A percentile compares a stretch with the other conserved stretches of the same genome.
These are phyloP conservation scores for Dryas iulia DNA, from an alignment of 1,140 invertebrate genomes.

Conservation along the genomic window DNA sequence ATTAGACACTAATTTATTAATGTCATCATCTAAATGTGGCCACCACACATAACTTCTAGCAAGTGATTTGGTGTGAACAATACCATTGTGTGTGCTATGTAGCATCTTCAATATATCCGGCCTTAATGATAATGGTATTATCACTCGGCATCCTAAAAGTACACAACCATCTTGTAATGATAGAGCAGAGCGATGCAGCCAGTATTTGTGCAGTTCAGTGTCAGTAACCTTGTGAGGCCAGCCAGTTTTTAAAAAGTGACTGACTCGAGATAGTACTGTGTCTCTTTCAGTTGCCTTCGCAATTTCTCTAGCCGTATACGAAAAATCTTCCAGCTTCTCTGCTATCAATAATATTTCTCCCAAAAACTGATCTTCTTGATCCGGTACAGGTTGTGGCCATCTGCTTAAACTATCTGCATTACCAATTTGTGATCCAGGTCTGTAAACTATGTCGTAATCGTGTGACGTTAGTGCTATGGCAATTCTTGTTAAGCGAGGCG, in stretches of 20 bases:
- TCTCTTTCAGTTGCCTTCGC: constrained; percentile 32
- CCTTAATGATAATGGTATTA: constrained; percentile 26
- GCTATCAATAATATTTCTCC: too few relatives aligned
- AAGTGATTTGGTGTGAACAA: constrained; percentile 74
- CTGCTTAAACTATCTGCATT: too few relatives aligned
- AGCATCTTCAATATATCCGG: constrained; percentile 23
- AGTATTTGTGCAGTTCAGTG: constrained; percentile 24
- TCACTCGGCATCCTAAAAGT: constrained; percentile 31
- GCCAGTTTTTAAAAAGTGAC: constrained; percentile 20
- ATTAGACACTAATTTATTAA: constrained; percentile 36
- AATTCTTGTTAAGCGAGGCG: too few relatives aligned
- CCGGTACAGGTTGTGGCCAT: too few relatives aligned
- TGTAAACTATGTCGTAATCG: too few relatives aligned
- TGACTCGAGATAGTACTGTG: constrained; percentile 21
- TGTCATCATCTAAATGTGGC: constrained; percentile 67
- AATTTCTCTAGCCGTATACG: background rate
- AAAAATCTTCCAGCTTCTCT: too few relatives aligned
- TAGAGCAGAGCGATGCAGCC: constrained; percentile 28
- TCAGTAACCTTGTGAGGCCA: constrained; percentile 33
- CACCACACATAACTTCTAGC: constrained; percentile 78
- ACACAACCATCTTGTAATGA: constrained; percentile 35
- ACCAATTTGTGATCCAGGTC: too few relatives aligned
- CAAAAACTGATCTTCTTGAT: too few relatives aligned
- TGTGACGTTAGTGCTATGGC: too few relatives aligned
- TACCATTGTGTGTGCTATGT: constrained; percentile 67